These are phyloP conservation scores for Calephelis perditalis DNA, from an alignment of 2,888 invertebrate genomes.

Conservation along the genomic window DNA sequence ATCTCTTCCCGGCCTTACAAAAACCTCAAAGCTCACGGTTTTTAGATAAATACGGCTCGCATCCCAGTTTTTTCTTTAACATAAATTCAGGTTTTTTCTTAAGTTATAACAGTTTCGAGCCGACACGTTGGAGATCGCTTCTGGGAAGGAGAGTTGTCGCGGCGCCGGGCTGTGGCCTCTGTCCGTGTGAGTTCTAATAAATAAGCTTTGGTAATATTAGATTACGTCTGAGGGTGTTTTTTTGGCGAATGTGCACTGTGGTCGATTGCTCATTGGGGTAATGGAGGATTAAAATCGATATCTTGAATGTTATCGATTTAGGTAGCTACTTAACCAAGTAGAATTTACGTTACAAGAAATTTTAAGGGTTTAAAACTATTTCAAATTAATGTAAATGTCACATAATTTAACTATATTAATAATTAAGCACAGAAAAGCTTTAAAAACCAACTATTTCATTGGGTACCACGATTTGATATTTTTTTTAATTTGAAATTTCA, in stretches of 20 bases:
- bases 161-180: slow-evolving; percentile 56
- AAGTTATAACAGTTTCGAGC: slow-evolving; percentile 68
- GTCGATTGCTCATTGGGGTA: slow-evolving; percentile 43
- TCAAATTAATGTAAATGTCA: no score
- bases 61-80: slow-evolving; percentile 71
- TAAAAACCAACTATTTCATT: no score
- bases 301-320: not conserved
- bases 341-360: no score
- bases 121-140: slow-evolving; percentile 62
- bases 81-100: slow-evolving; percentile 72
- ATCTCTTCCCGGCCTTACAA: slow-evolving; percentile 38
- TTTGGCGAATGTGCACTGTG: slow-evolving; percentile 57
- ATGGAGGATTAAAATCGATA: not conserved
- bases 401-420: no score
- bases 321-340: no score
- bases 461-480: no score
- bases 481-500: no score
- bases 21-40: slow-evolving; percentile 65
- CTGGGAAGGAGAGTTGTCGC: slow-evolving; percentile 70
- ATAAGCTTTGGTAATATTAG: slow-evolving; percentile 77
- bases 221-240: slow-evolving; percentile 70
- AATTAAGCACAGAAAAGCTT: no score
- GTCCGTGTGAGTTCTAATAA: slow-evolving; percentile 55
- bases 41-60: slow-evolving; percentile 64
- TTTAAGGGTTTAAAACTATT: no score